A percentile compares a stretch with the other conserved stretches of the same genome.
phyloP scores from a whole-genome alignment of 2,888 invertebrate species.

The Caenorhabditis imperialis region DNA sequence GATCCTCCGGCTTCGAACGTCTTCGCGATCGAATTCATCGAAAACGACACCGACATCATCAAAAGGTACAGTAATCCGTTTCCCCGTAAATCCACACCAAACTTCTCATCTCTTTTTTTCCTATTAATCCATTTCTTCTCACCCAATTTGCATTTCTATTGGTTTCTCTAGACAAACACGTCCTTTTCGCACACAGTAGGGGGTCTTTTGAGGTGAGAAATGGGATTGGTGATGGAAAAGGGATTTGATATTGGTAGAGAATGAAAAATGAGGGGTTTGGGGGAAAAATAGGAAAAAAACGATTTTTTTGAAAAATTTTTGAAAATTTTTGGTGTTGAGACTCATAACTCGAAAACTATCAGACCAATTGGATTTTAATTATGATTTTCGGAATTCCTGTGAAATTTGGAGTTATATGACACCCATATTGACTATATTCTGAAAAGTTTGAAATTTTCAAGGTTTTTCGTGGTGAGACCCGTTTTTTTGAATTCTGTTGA shows the following conservation, averaged over 20 bases:
- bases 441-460: too few species aligned
- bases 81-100: background rate
- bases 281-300: background rate
- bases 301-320: conserved; percentile 1
- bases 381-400: too few species aligned
- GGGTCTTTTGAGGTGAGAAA: conserved; percentile 4
- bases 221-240: background rate
- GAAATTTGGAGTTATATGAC: too few species aligned
- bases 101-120: too few species aligned
- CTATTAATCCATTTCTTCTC: conserved; percentile 12
- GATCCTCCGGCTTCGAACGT: conserved; percentile 53
- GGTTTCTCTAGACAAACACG: background rate
- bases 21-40: conserved; percentile 55
- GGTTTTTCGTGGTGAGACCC: too few species aligned
- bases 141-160: conserved; percentile 17
- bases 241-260: background rate
- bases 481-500: too few species aligned
- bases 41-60: conserved; percentile 52
- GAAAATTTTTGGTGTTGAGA: background rate
- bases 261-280: background rate
- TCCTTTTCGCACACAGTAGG: conserved; percentile 35
- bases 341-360: background rate
- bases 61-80: conserved; percentile 13
- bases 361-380: too few species aligned
- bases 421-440: too few species aligned